Base-by-base conservation (phyloP, 2,113 vertebrate species). In the Tringa solitaria region DNA sequence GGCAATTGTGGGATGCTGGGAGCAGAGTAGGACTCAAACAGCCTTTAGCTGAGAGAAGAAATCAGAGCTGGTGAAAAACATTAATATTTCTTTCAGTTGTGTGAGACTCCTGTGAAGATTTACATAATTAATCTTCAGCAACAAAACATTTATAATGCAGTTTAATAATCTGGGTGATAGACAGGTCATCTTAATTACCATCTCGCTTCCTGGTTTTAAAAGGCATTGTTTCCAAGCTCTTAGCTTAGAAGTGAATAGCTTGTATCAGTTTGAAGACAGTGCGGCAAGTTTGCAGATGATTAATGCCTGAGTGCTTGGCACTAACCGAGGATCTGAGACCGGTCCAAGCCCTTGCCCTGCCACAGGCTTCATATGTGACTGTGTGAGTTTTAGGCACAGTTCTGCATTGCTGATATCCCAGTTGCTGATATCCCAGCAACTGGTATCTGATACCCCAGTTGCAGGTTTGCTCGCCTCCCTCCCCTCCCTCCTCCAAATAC, bases 51-150 rank as follows among this genome's bases (percentile, higher is more conserved):
- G 80, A 93, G 69, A 87, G 61, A 64, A 92, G 61, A 84, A 95
- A 93, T 53, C 61, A 57, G 68, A 84, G 60, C 65, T 92, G 90
- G 75, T 72, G 92, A 93, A 61, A 94, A 87, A 72, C 48, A 56
- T 75, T 84, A 78, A 26, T 94, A 89, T 90, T 89, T 95, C 79
- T 56, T 93, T 89, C 93, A 87, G 85, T 81, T 84, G 53, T 73
- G 73, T 82, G 45, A 75, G 69, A 72, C 39, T 89, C 73, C 80
- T 92, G 89, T 87, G 76, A 96, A 96, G 88, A 95, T 93, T 96
- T 95, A 87, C 94, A 79, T 95, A 96, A 95, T 95, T 96, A 95
- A 95, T 95, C 73, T 95, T 89, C 92, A 84, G 86, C 50, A 76
- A 79, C 94, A 96, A 96, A 97, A 92, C 65, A 93, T 72, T 95